These are phyloP conservation scores for Sakesphorus luctuosus DNA, from an alignment of 2,113 vertebrate genomes.

Conservation along the genomic window DNA sequence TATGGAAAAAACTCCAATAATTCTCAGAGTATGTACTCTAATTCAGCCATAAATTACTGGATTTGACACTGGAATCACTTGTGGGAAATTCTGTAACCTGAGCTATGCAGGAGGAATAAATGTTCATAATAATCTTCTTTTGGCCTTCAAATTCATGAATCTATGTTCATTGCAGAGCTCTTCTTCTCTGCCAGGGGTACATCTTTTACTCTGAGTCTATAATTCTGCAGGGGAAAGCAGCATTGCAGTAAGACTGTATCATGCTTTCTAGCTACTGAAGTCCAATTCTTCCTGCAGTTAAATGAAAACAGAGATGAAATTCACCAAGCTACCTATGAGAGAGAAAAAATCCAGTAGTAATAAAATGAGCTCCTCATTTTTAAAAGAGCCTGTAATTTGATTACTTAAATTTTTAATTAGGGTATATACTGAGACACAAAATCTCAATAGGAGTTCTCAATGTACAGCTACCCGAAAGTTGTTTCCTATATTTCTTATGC, in stretches of 20 bases:
- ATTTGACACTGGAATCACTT: constrained; percentile 37
- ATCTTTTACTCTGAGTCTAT: neutral
- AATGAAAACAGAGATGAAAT: neutral
- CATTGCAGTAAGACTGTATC: constrained; percentile 12
- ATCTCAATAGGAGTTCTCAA: neutral
- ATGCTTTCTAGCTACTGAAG: neutral
- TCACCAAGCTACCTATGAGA: neutral
- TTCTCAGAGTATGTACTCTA: neutral
- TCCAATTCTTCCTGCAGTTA: neutral
- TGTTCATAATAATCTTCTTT: neutral
- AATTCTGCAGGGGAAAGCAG: neutral
- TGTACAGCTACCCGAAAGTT: neutral
- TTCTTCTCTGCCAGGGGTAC: neutral
- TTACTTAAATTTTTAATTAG: neutral
- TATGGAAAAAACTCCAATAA: neutral
- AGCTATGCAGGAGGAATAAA: constrained; percentile 8
- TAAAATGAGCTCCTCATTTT: neutral
- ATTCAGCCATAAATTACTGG: constrained; percentile 23
- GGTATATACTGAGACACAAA: neutral
- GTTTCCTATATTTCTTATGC: neutral
- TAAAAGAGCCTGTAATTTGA: neutral
- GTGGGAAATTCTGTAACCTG: constrained; percentile 32
- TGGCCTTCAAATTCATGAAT: neutral
- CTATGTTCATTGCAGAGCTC: neutral
- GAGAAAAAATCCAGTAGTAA: neutral